Percentiles rank a stretch among this genome's conserved stretches.
phyloP scores from a whole-genome alignment of 2,113 vertebrate species.

The Muscicapa adusta region DNA sequence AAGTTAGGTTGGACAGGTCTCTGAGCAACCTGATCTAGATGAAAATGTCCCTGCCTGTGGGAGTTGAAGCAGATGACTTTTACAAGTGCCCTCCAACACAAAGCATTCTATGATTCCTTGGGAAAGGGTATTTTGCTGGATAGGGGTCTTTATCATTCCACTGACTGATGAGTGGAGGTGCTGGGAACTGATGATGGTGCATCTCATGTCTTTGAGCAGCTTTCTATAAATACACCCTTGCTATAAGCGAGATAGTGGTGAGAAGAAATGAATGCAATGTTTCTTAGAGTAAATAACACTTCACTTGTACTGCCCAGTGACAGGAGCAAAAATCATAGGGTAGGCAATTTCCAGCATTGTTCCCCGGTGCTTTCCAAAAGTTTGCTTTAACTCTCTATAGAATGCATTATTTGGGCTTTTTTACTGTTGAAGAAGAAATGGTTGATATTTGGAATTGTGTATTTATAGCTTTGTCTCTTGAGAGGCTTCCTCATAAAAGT shows the following conservation, averaged over 20 bases:
- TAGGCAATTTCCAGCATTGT: background rate
- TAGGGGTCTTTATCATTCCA: background rate
- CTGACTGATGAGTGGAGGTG: background rate
- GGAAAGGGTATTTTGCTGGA: background rate
- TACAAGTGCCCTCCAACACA: background rate
- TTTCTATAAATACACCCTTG: background rate
- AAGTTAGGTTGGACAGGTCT: background rate
- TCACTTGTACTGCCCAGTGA: background rate
- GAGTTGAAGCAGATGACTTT: rapidly evolving
- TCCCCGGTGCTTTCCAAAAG: background rate
- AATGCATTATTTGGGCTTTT: background rate
- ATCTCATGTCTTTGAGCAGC: background rate
- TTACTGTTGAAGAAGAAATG: background rate
- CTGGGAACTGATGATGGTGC: background rate
- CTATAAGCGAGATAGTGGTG: background rate
- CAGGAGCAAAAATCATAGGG: background rate
- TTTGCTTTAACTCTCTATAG: background rate
- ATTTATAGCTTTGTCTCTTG: background rate
- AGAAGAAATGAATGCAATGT: background rate
- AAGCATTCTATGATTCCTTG: background rate
- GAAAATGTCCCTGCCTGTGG: background rate
- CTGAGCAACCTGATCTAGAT: background rate
- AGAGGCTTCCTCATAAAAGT: background rate
- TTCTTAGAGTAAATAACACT: background rate
- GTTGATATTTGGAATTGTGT: background rate